Conservation (phyloP, 37 sponge, comb jelly and placozoan genomes). For the Chondrilla cf. caribensis region DNA sequence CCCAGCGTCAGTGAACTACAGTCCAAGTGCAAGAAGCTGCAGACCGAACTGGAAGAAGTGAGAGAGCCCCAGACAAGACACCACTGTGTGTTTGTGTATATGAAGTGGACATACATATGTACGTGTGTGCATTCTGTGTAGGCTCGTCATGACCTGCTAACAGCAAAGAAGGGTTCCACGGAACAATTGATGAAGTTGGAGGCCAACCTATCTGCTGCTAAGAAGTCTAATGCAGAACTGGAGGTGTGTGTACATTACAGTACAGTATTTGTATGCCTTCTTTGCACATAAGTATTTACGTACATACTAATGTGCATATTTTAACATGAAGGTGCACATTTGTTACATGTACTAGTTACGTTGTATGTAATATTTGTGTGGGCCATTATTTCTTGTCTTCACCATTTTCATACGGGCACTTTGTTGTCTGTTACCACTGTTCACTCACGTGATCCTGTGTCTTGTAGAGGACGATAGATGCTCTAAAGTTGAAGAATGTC, state of each 20-base stretch:
- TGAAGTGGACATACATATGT: not conserved
- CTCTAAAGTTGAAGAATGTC: constrained; percentile 63
- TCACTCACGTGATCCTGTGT: not conserved
- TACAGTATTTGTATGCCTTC: not conserved
- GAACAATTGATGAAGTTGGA: constrained; percentile 41
- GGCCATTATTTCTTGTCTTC: too few species aligned
- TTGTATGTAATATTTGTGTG: too few species aligned
- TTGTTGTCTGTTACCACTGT: too few species aligned
- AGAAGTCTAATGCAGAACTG: constrained; percentile 59
- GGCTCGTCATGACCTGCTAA: not conserved
- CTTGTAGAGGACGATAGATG: constrained; percentile 70
- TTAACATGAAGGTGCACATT: not conserved
- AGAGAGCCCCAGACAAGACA: too few species aligned
- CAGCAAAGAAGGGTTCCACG: constrained; percentile 39
- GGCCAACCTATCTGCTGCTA: constrained; percentile 41
- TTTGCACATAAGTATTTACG: not conserved
- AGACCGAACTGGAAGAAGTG: constrained; percentile 48
- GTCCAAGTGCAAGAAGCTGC: constrained; percentile 41
- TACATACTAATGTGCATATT: not conserved
- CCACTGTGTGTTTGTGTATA: constrained; percentile 3
- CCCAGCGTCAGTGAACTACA: constrained; percentile 7
- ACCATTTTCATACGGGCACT: too few species aligned
- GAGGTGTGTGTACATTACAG: constrained; percentile 25
- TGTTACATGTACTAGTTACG: too few species aligned
- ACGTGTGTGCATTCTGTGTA: not conserved